Base-by-base conservation (phyloP, 2,113 vertebrate genomes). In the Rhodinocichla rosea region DNA sequence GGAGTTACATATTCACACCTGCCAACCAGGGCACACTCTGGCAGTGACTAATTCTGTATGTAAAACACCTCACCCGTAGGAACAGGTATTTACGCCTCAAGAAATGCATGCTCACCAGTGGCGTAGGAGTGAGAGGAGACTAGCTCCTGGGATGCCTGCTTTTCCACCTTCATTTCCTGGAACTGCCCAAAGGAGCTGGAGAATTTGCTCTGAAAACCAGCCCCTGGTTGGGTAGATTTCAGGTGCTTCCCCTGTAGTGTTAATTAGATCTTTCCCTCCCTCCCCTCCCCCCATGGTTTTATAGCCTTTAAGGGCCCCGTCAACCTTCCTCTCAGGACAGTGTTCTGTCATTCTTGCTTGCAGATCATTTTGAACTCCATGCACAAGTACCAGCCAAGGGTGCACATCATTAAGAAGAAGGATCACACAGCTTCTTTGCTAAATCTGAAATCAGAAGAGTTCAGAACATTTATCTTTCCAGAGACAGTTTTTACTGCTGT, bases 361-460 rank as follows among this genome's bases (percentile, higher is more conserved):
- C 95, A 99, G 99, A 99, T 99, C 53, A 99, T 99, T 96, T 97
- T 99, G 78, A 99, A 99, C 97, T 99, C 99, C 49, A 99, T 99
- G 99, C 99, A 99, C 96, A 99, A 99, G 96, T 99, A 99, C 97
- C 99, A 99, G 97, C 99, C 99, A 0, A 97, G 99, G n/a, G 99
- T 99, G 19, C 99, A 99, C 97, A 99, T 99, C 95, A 99, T 99
- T 90, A 99, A 99, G 98, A 99, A 99, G 98, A 99, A 99, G 91
- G 99, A 99, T 85, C 99, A 99, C 97, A 99, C 99, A 0, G 99
- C 99, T 50, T 99, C 99, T 7, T 97, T 99, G 96, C 98, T 99
- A 89, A 99, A 99, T 92, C 98, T 99, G 80, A 99, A 99, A 97
- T 99, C 99, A 0, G 99, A 99, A 97, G 99, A 99, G 94, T 99